These are phyloP conservation scores for Centruroides vittatus DNA, from an alignment of 1,140 invertebrate genomes.

Conservation along the genomic window DNA sequence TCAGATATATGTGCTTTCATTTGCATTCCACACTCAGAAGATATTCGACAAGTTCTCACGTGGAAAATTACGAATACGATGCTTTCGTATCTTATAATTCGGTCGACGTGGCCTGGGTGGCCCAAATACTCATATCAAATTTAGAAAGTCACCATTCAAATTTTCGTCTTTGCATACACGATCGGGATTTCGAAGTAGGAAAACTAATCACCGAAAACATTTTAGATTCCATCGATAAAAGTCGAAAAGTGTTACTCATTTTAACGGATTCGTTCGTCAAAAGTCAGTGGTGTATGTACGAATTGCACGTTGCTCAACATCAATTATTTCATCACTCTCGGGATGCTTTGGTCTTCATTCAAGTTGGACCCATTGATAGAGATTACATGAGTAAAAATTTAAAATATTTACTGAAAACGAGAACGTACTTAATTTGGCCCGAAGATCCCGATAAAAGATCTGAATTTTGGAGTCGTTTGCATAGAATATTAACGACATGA, in stretches of 20 bases:
- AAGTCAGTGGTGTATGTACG: conserved; percentile 63
- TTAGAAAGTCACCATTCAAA: conserved; percentile 39
- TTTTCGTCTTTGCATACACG: conserved; percentile 45
- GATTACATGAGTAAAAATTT: conserved; percentile 38
- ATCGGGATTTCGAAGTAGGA: conserved; percentile 47
- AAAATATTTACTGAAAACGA: conserved; percentile 42
- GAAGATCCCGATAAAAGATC: conserved; percentile 30
- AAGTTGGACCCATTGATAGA: conserved; percentile 37
- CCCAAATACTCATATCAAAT: conserved; percentile 35
- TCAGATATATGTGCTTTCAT: conserved; percentile 34
- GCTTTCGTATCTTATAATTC: conserved; percentile 50
- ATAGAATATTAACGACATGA: conserved; percentile 7
- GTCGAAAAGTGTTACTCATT: conserved; percentile 43
- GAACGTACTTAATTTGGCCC: conserved; percentile 43
- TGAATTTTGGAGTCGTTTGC: conserved; percentile 37
- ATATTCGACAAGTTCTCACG: neutral
- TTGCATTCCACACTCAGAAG: conserved; percentile 27
- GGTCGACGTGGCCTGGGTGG: conserved; percentile 43
- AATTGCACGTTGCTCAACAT: conserved; percentile 41
- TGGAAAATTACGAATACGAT: conserved; percentile 31
- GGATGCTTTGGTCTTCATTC: conserved; percentile 42
- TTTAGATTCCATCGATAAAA: conserved; percentile 39
- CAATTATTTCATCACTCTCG: conserved; percentile 30
- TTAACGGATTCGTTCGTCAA: conserved; percentile 45
- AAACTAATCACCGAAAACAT: conserved; percentile 44